These are phyloP conservation scores for Streblospio benedicti DNA, from an alignment of 1,140 invertebrate species.

Conservation along the genomic window DNA sequence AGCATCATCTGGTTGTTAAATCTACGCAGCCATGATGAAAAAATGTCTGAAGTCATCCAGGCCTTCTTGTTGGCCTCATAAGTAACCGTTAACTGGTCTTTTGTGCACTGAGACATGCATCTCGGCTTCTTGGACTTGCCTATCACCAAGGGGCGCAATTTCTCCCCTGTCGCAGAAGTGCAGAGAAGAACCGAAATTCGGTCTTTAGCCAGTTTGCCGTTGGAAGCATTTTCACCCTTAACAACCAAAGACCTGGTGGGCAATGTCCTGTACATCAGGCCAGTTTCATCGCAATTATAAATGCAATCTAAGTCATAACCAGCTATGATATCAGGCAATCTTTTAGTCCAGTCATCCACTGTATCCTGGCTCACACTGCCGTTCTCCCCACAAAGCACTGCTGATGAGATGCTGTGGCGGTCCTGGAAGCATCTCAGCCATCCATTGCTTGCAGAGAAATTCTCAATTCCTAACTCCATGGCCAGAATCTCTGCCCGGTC, in stretches of 20 bases:
- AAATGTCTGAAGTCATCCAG: no score
- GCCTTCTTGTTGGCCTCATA: no score
- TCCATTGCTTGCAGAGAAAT: not conserved
- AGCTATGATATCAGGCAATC: conserved; percentile 1
- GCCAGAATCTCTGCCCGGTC: not conserved
- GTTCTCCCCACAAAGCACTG: not conserved
- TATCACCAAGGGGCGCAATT: no score
- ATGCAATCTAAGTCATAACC: conserved; percentile 19
- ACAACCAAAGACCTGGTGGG: conserved; percentile 23
- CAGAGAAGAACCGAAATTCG: no score
- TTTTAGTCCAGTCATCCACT: conserved; percentile 1
- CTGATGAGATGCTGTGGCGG: not conserved
- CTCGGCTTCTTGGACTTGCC: no score
- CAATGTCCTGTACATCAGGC: conserved; percentile 20
- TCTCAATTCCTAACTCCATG: not conserved
- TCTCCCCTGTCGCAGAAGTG: no score
- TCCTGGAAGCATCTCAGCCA: not conserved
- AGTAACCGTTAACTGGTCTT: no score
- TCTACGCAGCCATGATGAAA: no score
- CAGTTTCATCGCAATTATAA: conserved; percentile 27
- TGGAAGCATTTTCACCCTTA: no score
- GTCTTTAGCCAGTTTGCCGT: no score
- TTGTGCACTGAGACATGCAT: no score
- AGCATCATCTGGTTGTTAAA: no score
- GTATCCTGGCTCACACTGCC: not conserved